Base-by-base conservation (phyloP, 92 coral and sea anemone species). In the Zoanthus sansibaricus region DNA sequence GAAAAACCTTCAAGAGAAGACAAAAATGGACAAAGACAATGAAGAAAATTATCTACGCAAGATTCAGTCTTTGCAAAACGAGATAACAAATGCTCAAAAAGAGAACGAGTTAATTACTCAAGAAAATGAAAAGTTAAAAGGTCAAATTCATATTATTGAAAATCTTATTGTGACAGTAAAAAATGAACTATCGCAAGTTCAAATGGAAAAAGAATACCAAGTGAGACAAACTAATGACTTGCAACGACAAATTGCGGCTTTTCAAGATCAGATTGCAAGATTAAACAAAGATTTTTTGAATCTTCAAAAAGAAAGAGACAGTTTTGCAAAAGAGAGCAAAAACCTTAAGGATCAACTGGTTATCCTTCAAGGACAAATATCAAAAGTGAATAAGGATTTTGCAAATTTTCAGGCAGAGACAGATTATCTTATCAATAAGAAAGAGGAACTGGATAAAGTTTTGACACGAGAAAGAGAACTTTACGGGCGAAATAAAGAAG, bases 21-120 rank as follows among this genome's bases (percentile, higher is more conserved):
- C 74, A 45, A 79, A 79, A 21, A 8, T 67, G 18, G 46, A 45
- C 45, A 66, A 7, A 66, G 75, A 80, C 47, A 16, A 66, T 25
- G 77, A 84, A 31, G 92, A 89, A 62, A 89, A 89, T 66, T 87
- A 83, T 11, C 77, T 70, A 83, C 80, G 87, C 3, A 84, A 89
- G 73, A 75, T 89, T 55, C 46, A 59, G 71, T 77, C 83, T 48
- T 84, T 87, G 42, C 89, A 89, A 13, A 86, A 89, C 9, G 45
- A 59, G 4, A 78, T 89, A 61, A 37, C 42, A 37, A 37, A 37
- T 37, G 42, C 42, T 37, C 42, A 37, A 37, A 37, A 72, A 52
- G 31, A 79, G 45, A 32, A 48, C 71, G 92, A 78, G 71, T 62
- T 85, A 66, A 83, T 82, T 10, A 88, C 48, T 76, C 71, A 84